These are phyloP conservation scores for Drosophila pseudoananassae DNA, from an alignment of 1,140 invertebrate genomes.

Conservation along the genomic window DNA sequence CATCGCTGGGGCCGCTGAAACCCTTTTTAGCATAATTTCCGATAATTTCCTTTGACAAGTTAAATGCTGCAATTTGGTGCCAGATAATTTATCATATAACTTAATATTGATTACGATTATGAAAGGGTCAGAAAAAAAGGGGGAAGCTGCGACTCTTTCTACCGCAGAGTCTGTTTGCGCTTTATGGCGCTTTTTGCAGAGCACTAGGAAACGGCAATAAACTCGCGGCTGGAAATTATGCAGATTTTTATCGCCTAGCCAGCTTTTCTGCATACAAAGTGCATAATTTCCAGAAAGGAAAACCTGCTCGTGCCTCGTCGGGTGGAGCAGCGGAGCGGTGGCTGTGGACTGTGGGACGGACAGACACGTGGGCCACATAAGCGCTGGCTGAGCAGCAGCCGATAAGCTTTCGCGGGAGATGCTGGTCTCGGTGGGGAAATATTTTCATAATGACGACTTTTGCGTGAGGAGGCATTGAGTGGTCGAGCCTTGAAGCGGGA, in stretches of 20 bases:
- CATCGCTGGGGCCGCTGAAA: constrained; percentile 10
- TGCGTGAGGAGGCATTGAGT: constrained; percentile 40
- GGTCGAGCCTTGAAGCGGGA: constrained; percentile 12
- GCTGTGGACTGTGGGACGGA: neutral
- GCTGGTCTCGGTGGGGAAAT: constrained; percentile 21
- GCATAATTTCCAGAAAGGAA: constrained; percentile 77
- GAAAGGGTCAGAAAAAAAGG: constrained; percentile 24
- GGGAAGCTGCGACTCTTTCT: constrained; percentile 17
- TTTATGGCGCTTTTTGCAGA: constrained; percentile 20
- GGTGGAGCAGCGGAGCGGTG: constrained; percentile 5
- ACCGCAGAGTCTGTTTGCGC: constrained; percentile 13
- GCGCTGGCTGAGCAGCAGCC: constrained; percentile 67
- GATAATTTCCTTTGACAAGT: constrained; percentile 73
- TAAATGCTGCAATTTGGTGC: constrained; percentile 69
- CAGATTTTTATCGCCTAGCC: constrained; percentile 77
- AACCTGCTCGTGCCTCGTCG: constrained; percentile 59
- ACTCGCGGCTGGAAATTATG: constrained; percentile 74
- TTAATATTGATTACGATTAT: constrained; percentile 78
- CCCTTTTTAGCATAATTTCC: constrained; percentile 55
- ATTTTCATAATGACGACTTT: constrained; percentile 56
- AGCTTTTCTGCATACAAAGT: constrained; percentile 82
- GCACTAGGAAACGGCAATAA: constrained; percentile 76
- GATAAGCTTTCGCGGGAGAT: constrained; percentile 53
- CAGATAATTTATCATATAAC: constrained; percentile 75
- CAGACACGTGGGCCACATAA: constrained; percentile 65